Percentiles rank a stretch among this genome's conserved stretches.
Conservation (phyloP, 2,888 invertebrate genomes). For the Ectropis crepuscularia region DNA sequence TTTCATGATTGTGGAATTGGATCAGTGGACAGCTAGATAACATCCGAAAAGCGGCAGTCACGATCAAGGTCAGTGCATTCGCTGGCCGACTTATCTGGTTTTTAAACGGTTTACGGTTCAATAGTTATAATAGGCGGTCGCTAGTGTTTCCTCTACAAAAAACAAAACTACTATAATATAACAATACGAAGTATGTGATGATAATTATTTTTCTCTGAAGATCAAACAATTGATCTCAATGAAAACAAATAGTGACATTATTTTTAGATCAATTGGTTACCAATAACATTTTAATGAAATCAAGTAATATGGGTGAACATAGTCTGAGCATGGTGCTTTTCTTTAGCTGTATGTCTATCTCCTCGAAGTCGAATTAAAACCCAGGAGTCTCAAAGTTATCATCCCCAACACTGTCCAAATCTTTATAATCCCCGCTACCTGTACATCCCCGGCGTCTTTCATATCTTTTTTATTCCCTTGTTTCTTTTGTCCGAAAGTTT, state of each 20-base stretch:
- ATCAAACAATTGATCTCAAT: no score
- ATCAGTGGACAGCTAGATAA: constrained; percentile 35
- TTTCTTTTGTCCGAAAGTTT: constrained; percentile 60
- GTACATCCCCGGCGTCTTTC: constrained; percentile 72
- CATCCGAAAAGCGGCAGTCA: constrained; percentile 57
- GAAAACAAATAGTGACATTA: no score
- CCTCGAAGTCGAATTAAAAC: no score
- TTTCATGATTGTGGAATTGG: constrained; percentile 33
- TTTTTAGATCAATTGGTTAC: no score
- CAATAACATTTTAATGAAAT: no score
- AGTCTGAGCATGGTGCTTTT: no score
- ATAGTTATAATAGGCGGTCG: constrained; percentile 3
- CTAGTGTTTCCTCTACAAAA: neutral
- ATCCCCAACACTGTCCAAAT: constrained; percentile 46
- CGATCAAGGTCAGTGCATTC: constrained; percentile 71
- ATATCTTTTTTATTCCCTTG: constrained; percentile 66
- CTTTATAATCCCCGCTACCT: constrained; percentile 71
- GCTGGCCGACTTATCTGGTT: constrained; percentile 61
- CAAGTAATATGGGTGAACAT: no score
- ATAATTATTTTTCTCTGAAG: no score
- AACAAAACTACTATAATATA: neutral
- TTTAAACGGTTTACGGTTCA: constrained; percentile 14
- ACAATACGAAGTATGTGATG: neutral
- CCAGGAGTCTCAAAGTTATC: constrained; percentile 29
- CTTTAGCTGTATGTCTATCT: no score